Base-by-base conservation (phyloP, 1,140 invertebrate species). In the Apis dorsata region DNA sequence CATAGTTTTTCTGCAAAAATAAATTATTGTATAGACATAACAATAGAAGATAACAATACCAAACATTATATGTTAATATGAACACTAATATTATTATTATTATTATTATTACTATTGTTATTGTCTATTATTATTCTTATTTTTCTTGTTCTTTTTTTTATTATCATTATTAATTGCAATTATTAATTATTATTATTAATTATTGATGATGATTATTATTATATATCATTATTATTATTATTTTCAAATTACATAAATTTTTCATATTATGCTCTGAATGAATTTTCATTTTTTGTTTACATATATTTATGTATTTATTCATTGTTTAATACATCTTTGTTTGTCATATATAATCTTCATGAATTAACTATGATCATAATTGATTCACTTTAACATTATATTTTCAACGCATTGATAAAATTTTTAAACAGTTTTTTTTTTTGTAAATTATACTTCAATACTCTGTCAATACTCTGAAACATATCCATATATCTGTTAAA, bases 21-120 rank as follows among this genome's bases (percentile, higher is more conserved):
- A 65, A 66, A 88, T 79, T 83, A 90, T 89, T 93, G 91, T 93
- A 93, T 89, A 92, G 90, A 93, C 72, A 86, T 88, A 87, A n/a
- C n/a, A n/a, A n/a, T n/a, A n/a, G 24, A 92, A 90, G 88, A 91
- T 92, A 92, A 92, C 92, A 91, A 93, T 93, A 91, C 92, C 91
- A 93, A 93, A 93, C 92, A 91, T 92, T 91, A 92, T 86, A 92
- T 90, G 90, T 90, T 91, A 92, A 86, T 91, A 90, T 51, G 62
- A 69, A 73, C 70, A 82, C 60, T 78, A 63, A 79, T 84, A 70
- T 73, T 85, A 75, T 73, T 79, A 74, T 78, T 78, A 74, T 78
- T 78, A 90, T 88, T 84, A 70, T 77, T 85, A 75, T 73, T 79
- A 74, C 53, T 89, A 82, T 72, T 86, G 86, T 80, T 84, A 86